Base-by-base conservation (phyloP, 2,113 vertebrate species). In the Ceyx cyanopectus region DNA sequence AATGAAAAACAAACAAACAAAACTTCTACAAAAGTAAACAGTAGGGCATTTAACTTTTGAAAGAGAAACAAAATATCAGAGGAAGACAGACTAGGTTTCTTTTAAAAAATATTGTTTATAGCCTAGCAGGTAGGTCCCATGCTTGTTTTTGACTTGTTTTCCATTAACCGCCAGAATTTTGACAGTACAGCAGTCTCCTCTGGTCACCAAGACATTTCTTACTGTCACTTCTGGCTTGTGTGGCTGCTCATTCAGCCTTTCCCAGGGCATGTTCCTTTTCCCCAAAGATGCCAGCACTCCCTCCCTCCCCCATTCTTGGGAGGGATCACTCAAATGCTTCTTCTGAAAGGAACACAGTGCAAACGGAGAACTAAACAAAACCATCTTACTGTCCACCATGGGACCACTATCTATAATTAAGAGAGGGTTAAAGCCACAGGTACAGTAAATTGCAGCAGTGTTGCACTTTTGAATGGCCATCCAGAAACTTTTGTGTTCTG, bases 11-110 rank as follows among this genome's bases (percentile, higher is more conserved):
- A n/a, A n/a, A n/a, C 34, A 40, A 24, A 32, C 7, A 13, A 37
- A 73, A n/a, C 23, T 68, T 90, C 80, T 83, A 50, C 53, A n/a
- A 51, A 78, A 89, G 68, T 27, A 91, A 67, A 20, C 11, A 63
- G 7, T 85, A 51, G 5, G 5, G 7, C 12, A 72, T 75, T 81
- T 53, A 56, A 21, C 6, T 85, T 89, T 43, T 57, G 34, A 79
- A 81, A 91, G 20, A 46, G n/a, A 91, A 92, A 60, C 13, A 40
- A 81, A 81, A 48, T 40, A 1, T 63, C 65, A 56, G 43, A 90
- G 14, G 6, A 24, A 91, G 53, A 75, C 7, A 75, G 30, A 84
- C 67, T 6, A 74, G 1, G 3, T 27, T 69, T 58, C 4, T 74
- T 92, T 75, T 50, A 13, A 14, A 50, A 80, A 84, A 27, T 56